Percentiles rank a stretch among this genome's conserved stretches.
These are phyloP conservation scores for Bombus breviceps DNA, from an alignment of 1,140 invertebrate species.

Conservation along the genomic window DNA sequence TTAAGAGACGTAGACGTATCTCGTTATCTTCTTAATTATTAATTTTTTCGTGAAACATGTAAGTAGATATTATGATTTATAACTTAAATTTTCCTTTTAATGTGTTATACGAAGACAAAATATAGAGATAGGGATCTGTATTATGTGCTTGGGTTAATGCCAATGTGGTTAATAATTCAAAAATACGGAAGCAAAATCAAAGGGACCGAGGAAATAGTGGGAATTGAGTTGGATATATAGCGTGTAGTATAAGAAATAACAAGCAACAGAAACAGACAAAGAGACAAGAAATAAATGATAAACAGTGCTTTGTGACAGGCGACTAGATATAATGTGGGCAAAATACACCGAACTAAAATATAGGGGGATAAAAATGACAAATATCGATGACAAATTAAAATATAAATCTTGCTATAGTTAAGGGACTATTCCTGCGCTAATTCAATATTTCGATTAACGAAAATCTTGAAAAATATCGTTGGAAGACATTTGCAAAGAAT, in stretches of 20 bases:
- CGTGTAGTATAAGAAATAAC: neutral
- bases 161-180: slow-evolving; percentile 6
- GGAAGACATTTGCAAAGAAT: no score
- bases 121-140: neutral
- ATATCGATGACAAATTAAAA: neutral
- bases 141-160: neutral
- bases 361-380: neutral
- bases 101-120: neutral
- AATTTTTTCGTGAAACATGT: neutral
- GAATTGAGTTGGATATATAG: neutral
- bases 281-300: neutral
- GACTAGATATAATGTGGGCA: neutral
- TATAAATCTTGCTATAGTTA: neutral
- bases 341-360: neutral
- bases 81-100: neutral
- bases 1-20: neutral
- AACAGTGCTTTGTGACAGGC: neutral
- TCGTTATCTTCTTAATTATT: neutral
- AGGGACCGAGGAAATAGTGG: neutral
- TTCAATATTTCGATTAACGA: no score
- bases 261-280: neutral
- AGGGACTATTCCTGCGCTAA: no score
- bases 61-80: neutral
- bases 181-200: neutral
- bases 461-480: no score